These are phyloP conservation scores for Ochropleura plecta DNA, from an alignment of 2,888 invertebrate genomes.

Conservation along the genomic window DNA sequence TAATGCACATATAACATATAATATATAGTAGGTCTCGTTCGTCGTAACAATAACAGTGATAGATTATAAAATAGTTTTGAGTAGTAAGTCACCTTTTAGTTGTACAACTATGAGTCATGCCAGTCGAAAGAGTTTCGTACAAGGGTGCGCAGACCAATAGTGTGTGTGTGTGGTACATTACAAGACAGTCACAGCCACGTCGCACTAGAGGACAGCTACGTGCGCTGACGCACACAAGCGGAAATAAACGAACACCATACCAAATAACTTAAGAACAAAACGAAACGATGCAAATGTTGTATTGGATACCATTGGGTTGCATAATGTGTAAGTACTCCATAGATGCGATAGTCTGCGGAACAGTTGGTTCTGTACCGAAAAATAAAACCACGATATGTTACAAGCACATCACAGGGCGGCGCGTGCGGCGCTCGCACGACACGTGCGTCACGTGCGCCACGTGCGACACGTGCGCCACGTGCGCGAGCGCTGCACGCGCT, in stretches of 20 bases:
- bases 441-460: conserved; percentile 11
- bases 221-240: conserved; percentile 63
- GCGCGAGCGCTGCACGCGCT: conserved; percentile 52
- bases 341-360: conserved; percentile 89
- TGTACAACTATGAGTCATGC: conserved; percentile 83
- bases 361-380: conserved; percentile 89
- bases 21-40: conserved; percentile 67
- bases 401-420: conserved; percentile 78
- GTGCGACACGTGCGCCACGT: conserved; percentile 20
- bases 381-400: conserved; percentile 87
- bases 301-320: conserved; percentile 89
- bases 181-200: conserved; percentile 89
- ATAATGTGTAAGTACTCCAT: conserved; percentile 90
- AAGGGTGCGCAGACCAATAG: conserved; percentile 65
- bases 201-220: conserved; percentile 74
- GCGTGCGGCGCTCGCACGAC: conserved; percentile 39
- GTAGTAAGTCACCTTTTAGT: conserved; percentile 93
- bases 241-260: conserved; percentile 70
- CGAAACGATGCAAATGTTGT: conserved; percentile 83
- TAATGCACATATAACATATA: conserved; percentile 80
- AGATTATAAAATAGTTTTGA: conserved; percentile 91
- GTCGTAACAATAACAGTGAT: conserved; percentile 80
- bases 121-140: conserved; percentile 70
- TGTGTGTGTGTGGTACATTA: conserved; percentile 70
- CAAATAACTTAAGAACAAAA: conserved; percentile 75